A percentile compares a stretch with the other conserved stretches of the same genome.
Evolutionary conservation across 2,888 invertebrate species (phyloP).

Genomic region (Homarus gammarus): DNA sequence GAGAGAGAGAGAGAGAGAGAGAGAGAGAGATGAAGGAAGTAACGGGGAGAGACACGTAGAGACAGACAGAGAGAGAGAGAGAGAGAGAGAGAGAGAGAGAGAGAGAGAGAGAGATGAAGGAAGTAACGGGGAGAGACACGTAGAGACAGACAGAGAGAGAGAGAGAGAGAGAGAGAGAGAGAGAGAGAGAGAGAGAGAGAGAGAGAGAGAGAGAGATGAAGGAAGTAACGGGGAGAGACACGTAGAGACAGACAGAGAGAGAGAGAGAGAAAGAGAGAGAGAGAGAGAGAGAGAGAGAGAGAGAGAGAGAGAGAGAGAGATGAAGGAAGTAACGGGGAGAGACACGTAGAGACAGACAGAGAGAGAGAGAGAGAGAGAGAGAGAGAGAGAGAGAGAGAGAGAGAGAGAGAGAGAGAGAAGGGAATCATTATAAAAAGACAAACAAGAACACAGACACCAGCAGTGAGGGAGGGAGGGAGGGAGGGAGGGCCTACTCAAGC

Average conservation of each 20-base stretch:
- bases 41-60: slow-evolving; percentile 14
- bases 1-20: not conserved
- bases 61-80: slow-evolving; percentile 12
- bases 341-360: too few species aligned
- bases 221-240: not conserved
- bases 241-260: not conserved
- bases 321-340: not conserved
- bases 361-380: too few species aligned
- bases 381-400: too few species aligned
- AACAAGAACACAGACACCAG: too few species aligned
- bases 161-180: slow-evolving; percentile 15
- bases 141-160: slow-evolving; percentile 16
- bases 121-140: not conserved
- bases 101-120: slow-evolving; percentile 17
- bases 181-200: slow-evolving; percentile 31
- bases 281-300: too few species aligned
- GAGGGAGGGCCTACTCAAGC: too few species aligned
- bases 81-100: slow-evolving; percentile 25
- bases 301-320: too few species aligned
- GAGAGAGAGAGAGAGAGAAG: too few species aligned
- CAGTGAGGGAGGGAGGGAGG: too few species aligned
- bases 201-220: slow-evolving; percentile 32
- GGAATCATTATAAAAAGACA: too few species aligned
- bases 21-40: slow-evolving; percentile 12
- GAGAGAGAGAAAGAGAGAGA: slow-evolving; percentile 17